Evolutionary conservation across 2,888 invertebrate species (phyloP), one percentile per base, ranked within the genome.

Genomic region (Spisula solida): DNA sequence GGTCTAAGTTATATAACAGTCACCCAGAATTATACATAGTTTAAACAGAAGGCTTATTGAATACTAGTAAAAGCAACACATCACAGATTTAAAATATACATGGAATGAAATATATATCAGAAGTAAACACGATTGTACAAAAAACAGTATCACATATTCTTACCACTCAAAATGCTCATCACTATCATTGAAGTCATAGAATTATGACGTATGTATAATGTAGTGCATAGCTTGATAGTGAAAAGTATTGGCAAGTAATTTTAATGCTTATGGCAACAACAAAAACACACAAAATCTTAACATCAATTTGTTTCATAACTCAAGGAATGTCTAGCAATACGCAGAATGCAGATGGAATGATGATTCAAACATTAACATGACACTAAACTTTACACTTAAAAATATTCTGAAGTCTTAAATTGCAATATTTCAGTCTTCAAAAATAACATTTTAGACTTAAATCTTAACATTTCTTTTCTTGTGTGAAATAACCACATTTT

Each of bases 31-130:
- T 4, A 5, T 66, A 66, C n/a, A 66, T 66, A 66, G 25, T 25
- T 25, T 4, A 66, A 66, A 66, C 60, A 66, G 60, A 66, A 66
- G 25, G 60, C 60, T 25, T n/a, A 25, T 66, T 66, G 60, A 66
- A 66, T 25, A 66, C 60, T 66, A 25, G n/a, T 25, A 66, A 25
- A 66, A 66, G 60, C 60, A 66, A 66, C 60, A 66, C 60, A 66
- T 66, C 60, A 66, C 56, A 56, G 56, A 16, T 66, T 66, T 25
- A 66, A 66, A 66, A 66, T 66, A 66, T 66, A 66, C 60, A 66
- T 66, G 60, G 60, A 66, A 66, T 25, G 60, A 25, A 25, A 66
- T n/a, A 10, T 66, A 66, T 25, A 66, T 66, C 60, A 66, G 60
- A 66, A 66, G 60, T 10, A 25, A 2, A 66, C 25, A 25, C 25